phyloP scores from a whole-genome alignment of 2,797 vertebrate species.

The Malacoctenus gilli region DNA sequence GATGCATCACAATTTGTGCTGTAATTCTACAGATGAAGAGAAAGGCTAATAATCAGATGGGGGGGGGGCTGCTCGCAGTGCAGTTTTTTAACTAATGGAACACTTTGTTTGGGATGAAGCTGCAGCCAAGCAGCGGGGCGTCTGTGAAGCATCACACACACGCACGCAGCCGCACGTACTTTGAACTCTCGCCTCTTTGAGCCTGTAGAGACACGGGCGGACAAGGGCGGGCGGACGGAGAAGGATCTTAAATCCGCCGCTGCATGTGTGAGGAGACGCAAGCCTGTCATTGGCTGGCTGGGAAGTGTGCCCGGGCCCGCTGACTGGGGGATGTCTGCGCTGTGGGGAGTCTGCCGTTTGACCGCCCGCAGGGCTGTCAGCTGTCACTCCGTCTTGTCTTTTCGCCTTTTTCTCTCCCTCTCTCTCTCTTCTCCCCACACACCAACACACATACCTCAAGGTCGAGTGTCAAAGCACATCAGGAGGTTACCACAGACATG shows the following conservation, averaged over 20 bases:
- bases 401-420: constrained; percentile 17
- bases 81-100: background rate
- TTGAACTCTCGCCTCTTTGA: constrained; percentile 5
- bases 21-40: too few relatives aligned
- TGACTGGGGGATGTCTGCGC: constrained; percentile 36
- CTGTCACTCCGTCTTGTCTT: constrained; percentile 68
- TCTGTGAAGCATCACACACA: constrained; percentile 8
- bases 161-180: background rate
- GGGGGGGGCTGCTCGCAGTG: too few relatives aligned
- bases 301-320: constrained; percentile 21
- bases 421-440: background rate
- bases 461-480: constrained; percentile 65
- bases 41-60: too few relatives aligned
- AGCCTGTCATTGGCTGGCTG: constrained; percentile 46
- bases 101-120: background rate
- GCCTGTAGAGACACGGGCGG: constrained; percentile 1
- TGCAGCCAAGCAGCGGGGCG: background rate
- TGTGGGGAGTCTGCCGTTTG: constrained; percentile 42
- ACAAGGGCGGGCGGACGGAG: constrained; percentile 38
- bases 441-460: constrained; percentile 41
- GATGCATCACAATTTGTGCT: too few relatives aligned
- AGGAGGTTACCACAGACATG: constrained; percentile 42
- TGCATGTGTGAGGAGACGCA: constrained; percentile 30
- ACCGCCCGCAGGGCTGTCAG: constrained; percentile 72
- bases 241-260: constrained; percentile 39